Conservation (phyloP, 2,888 invertebrate genomes). For the Mayetiola destructor region DNA sequence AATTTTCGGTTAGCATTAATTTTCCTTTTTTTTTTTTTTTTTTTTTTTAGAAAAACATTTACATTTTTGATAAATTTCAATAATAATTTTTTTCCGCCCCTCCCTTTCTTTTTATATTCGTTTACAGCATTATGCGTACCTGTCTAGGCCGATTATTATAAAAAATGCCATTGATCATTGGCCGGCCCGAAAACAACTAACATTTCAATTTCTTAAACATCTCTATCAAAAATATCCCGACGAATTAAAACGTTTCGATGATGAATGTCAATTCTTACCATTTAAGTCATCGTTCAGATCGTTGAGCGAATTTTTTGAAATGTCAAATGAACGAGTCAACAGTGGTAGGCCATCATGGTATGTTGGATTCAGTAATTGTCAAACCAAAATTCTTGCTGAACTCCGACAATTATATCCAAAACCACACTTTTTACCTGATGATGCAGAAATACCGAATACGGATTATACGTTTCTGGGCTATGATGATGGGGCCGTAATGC, state of each 20-base stretch:
- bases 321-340: slow-evolving; percentile 49
- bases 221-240: slow-evolving; percentile 53
- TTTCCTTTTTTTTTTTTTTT: background rate
- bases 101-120: background rate
- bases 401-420: slow-evolving; percentile 62
- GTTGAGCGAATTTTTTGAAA: slow-evolving; percentile 60
- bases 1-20: slow-evolving; percentile 41
- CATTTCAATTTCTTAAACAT: slow-evolving; percentile 50
- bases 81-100: too few species aligned
- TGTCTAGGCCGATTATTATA: slow-evolving; percentile 63
- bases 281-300: slow-evolving; percentile 69
- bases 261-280: slow-evolving; percentile 75
- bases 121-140: slow-evolving; percentile 52
- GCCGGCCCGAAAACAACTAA: slow-evolving; percentile 55
- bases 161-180: slow-evolving; percentile 61
- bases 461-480: slow-evolving; percentile 89
- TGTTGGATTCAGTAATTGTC: slow-evolving; percentile 86
- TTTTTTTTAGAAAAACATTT: too few species aligned
- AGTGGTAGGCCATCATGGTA: slow-evolving; percentile 68
- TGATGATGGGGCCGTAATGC: slow-evolving; percentile 80
- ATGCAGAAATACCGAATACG: slow-evolving; percentile 74
- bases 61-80: background rate
- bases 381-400: slow-evolving; percentile 57
- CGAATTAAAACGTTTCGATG: slow-evolving; percentile 57
- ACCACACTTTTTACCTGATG: slow-evolving; percentile 74